Percentiles rank a stretch among this genome's conserved stretches.
phyloP scores from a whole-genome alignment of 2,888 invertebrate genomes.

The Calephelis perditalis region DNA sequence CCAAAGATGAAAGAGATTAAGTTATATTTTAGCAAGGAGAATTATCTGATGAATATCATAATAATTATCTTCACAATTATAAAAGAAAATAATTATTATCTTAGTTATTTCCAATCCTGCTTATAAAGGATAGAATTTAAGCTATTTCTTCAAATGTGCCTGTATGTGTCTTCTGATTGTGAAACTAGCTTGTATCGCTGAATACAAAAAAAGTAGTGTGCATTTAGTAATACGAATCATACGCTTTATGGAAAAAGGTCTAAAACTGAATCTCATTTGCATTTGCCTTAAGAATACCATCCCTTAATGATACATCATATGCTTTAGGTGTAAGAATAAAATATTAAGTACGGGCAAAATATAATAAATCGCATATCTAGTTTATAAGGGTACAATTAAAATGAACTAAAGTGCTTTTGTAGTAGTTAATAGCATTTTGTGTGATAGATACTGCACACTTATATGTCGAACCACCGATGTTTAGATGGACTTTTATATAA shows the following conservation, averaged over 20 bases:
- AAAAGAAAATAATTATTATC: too few species aligned
- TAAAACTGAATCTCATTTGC: slow-evolving; percentile 18
- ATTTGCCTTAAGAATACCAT: slow-evolving; percentile 18
- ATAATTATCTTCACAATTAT: too few species aligned
- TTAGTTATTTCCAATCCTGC: too few species aligned
- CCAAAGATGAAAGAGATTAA: too few species aligned
- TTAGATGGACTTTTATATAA: slow-evolving; percentile 2
- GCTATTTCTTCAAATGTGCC: too few species aligned
- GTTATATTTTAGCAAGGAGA: too few species aligned
- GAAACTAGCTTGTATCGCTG: too few species aligned
- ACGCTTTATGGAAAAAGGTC: slow-evolving; percentile 15
- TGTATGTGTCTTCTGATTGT: too few species aligned
- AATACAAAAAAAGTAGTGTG: not conserved
- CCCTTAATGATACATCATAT: slow-evolving; percentile 10
- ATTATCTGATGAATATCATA: too few species aligned
- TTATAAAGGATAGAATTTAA: too few species aligned
- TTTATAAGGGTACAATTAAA: slow-evolving; percentile 9
- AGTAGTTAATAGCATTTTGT: slow-evolving; percentile 3
- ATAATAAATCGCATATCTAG: not conserved
- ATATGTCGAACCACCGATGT: slow-evolving; percentile 13
- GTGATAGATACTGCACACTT: slow-evolving; percentile 17
- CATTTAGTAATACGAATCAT: not conserved
- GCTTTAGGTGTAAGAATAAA: slow-evolving; percentile 16
- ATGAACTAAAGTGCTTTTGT: slow-evolving; percentile 20
- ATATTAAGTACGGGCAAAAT: slow-evolving; percentile 7